Base-by-base conservation (phyloP, 1,140 invertebrate genomes). In the Nymphalis io region DNA sequence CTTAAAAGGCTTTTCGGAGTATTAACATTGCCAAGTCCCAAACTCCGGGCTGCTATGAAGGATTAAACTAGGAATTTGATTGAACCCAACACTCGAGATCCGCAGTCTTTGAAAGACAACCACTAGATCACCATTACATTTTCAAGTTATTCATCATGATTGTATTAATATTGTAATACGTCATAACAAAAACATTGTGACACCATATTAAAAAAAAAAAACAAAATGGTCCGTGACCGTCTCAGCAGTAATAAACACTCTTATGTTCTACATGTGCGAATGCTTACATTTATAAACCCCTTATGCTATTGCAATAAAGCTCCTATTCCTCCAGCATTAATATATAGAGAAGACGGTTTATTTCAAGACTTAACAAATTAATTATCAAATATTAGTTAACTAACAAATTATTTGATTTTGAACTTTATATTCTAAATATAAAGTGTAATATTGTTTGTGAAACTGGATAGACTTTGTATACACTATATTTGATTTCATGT, bases 291-390 rank as follows among this genome's bases (percentile, higher is more conserved):
- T 15, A 11, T 2, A 6, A 12, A n/a, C 3, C 13, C 51, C 21
- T 27, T 55, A n/a, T 15, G 3, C 13, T 1, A 1, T 55, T 55
- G 23, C 5, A 23, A 55, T 27, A 55, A 55, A 21, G 48, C 20
- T 12, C 8, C 21, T 20, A 18, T 51, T 20, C 2, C 48, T 21
- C 3, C 18, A 51, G 6, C 48, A 51, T 16, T 20, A 3, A 23
- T 20, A 51, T 8, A 2, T 12, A n/a, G 5, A 11, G 46, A 51
- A 51, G 10, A 33, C 27, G 27, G 6, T 33, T 20, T 11, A 51
- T 51, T 51, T 21, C 18, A 21, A 51, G 48, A 21, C 48, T 18
- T 51, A 51, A 51, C 48, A 51, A 20, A 11, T 51, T 51, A 51
- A 51, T 51, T 51, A 21, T 18, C 18, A 11, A 51, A 51, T 20